These are phyloP conservation scores for Bradynema listronoti DNA, from an alignment of 1,140 invertebrate genomes.

Conservation along the genomic window DNA sequence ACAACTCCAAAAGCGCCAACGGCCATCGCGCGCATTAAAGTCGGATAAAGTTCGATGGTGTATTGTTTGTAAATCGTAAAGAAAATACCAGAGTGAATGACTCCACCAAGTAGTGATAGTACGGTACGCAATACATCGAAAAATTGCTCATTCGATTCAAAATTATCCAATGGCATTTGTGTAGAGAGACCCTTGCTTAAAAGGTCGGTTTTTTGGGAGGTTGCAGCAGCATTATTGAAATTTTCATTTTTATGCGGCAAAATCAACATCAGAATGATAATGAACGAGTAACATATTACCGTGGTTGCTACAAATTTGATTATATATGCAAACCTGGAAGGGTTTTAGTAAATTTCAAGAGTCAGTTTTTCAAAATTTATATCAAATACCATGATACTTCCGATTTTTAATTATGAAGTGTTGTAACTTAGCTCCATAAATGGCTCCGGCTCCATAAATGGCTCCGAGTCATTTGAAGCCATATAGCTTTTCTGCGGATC, in stretches of 20 bases:
- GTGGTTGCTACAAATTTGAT: slow-evolving; percentile 2
- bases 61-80: slow-evolving; percentile 48
- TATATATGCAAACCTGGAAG: background rate
- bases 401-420: too few relatives aligned
- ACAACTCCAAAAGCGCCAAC: slow-evolving; percentile 39
- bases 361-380: too few relatives aligned
- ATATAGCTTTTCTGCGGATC: too few relatives aligned
- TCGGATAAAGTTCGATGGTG: slow-evolving; percentile 44
- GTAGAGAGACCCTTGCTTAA: too few relatives aligned
- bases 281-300: slow-evolving; percentile 29
- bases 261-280: slow-evolving; percentile 25
- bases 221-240: too few relatives aligned
- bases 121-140: slow-evolving; percentile 37
- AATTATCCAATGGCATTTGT: too few relatives aligned
- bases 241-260: too few relatives aligned
- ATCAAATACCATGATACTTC: too few relatives aligned
- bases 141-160: background rate
- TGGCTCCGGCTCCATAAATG: too few relatives aligned
- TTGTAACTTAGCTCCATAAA: too few relatives aligned
- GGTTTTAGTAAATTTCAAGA: background rate
- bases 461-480: too few relatives aligned
- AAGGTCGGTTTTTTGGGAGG: too few relatives aligned
- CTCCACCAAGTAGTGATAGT: slow-evolving; percentile 36
- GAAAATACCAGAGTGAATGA: slow-evolving; percentile 46
- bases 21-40: slow-evolving; percentile 40